Evolutionary conservation across 2,888 invertebrate genomes (phyloP), one percentile per base, ranked within the genome.

Genomic region (Adelphocoris suturalis): DNA sequence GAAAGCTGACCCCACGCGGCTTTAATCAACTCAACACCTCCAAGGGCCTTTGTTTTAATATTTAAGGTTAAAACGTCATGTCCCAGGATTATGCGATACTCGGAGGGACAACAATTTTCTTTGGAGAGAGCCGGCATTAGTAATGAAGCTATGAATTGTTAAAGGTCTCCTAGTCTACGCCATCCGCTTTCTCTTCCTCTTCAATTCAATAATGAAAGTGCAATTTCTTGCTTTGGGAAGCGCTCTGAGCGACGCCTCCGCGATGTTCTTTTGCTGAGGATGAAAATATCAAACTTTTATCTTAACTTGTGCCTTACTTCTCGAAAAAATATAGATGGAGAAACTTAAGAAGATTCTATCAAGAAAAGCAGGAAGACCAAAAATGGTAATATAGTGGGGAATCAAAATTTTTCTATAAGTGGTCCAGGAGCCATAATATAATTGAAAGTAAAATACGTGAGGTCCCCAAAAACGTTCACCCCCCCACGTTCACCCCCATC

Each of bases 181-280:
- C 37, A 61, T 85, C 61, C 85, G 57, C 57, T 9, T 88, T 61
- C 88, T 28, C 78, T 88, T 86, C 86, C 78, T 88, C 78, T 88
- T 88, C 88, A 88, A 88, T 88, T 88, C 88, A 88, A 88, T 88
- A 88, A 88, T 88, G 88, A 88, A 88, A 88, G 88, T 88, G 88
- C 88, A 88, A 88, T 88, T 88, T 78, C 88, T 78, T 52, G 88
- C 28, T 55, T 78, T 27, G 37, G 28, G 28, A 19, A 48, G 23
- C 76, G 76, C 13, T 78, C 28, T 48, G 87, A 55, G 23, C 48
- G 7, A 88, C 37, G 55, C 78, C 27, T 37, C 75, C 37, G 13
- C 47, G 23, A n/a, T 85, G 57, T 88, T 78, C 46, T 55, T n/a
- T 27, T 37, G 27, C 80, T 78, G 88, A 88, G 52, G 80, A 80